Base-by-base conservation (phyloP, 1,140 invertebrate genomes). In the Venturia canescens region DNA sequence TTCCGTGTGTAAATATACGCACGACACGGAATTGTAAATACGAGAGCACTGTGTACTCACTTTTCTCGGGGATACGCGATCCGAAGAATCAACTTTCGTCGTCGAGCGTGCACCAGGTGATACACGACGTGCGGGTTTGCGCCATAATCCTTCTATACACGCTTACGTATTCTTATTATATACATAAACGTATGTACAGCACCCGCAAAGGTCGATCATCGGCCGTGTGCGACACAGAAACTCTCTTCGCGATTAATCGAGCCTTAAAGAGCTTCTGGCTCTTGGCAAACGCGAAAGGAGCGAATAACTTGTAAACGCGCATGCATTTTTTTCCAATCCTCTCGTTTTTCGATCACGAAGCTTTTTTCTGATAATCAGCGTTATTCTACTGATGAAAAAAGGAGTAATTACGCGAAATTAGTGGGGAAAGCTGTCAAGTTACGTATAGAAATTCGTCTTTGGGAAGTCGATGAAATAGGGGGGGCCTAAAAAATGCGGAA, bases 61-160 rank as follows among this genome's bases (percentile, higher is more conserved):
- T 0, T 13, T 3, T 70, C 18, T 70, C 31, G 29, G 11, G n/a
- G 69, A 16, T 71, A 48, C 27, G 34, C 60, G n/a, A 21, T 21
- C 5, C n/a, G 34, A 38, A 38, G 69, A 38, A 38, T 48, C 34
- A 71, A 23, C 67, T 53, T 48, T 74, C 57, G 71, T 71, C 1
- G 23, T 3, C 11, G n/a, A 27, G 60, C 34, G 34, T 53, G 38
- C 44, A 53, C 44, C 71, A 63, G 60, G 60, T 63, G 60, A 63
- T 63, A 63, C 57, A 53, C 7, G 71, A 74, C 21, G 71, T 48
- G 21, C 23, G 44, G 50, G n/a, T 53, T 53, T 23, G 3, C 26
- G n/a, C 21, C 69, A 48, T 21, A 48, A 44, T 48, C 13, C n/a
- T n/a, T n/a, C n/a, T n/a, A 70, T 38, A 70, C 23, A 38, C 13